A percentile compares a stretch with the other conserved stretches of the same genome.
These are phyloP conservation scores for Cyclophora albipunctata DNA, from an alignment of 2,888 invertebrate species.

Conservation along the genomic window DNA sequence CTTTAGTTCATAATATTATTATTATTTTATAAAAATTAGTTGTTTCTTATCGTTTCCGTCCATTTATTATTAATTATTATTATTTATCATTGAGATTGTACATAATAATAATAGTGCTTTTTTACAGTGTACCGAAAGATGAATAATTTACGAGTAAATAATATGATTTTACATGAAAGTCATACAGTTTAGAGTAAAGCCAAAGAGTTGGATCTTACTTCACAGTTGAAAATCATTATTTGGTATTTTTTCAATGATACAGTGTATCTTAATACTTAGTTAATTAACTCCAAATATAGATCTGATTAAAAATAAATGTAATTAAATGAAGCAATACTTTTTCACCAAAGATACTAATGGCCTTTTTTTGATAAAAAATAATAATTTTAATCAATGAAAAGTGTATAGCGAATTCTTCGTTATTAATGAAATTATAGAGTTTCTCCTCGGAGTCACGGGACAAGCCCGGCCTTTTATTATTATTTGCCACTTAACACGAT, in stretches of 20 bases:
- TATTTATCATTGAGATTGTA: conserved; percentile 36
- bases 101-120: conserved; percentile 33
- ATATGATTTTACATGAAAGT: conserved; percentile 42
- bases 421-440: no score
- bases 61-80: conserved; percentile 48
- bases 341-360: conserved; percentile 52
- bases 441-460: no score
- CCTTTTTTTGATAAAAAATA: conserved; percentile 34
- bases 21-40: conserved; percentile 31
- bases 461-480: no score
- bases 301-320: conserved; percentile 23
- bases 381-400: background rate
- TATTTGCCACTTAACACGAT: no score
- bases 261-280: no score
- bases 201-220: conserved; percentile 57
- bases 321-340: conserved; percentile 46
- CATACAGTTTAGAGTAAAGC: conserved; percentile 73
- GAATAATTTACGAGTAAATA: conserved; percentile 18
- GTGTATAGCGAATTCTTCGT: no score
- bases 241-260: no score
- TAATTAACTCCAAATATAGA: conserved; percentile 1
- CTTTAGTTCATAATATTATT: conserved; percentile 31
- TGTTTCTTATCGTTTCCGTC: conserved; percentile 71
- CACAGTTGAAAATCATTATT: conserved; percentile 23
- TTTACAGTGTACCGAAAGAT: conserved; percentile 9